Conservation (phyloP, 2,113 vertebrate species). For the Clarias macrocephalus region DNA sequence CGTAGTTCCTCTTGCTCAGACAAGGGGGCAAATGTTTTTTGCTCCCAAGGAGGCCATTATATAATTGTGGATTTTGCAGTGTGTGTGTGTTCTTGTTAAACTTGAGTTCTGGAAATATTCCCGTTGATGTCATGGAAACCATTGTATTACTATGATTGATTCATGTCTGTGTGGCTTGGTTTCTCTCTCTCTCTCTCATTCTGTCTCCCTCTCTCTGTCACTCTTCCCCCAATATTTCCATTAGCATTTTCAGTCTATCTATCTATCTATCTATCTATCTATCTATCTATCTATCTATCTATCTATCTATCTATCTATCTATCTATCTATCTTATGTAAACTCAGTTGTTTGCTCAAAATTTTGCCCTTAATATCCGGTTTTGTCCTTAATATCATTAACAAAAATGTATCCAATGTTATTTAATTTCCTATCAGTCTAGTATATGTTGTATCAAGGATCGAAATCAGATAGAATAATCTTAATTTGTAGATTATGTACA, state of each 20-base stretch:
- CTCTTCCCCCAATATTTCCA: neutral
- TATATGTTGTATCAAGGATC: neutral
- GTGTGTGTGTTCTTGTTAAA: conserved; percentile 51
- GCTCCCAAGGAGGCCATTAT: conserved; percentile 47
- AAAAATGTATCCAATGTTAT: neutral
- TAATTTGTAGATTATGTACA: too few relatives aligned
- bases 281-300: too few relatives aligned
- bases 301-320: too few relatives aligned
- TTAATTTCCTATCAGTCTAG: neutral
- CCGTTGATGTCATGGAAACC: conserved; percentile 99
- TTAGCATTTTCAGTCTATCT: neutral
- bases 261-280: too few relatives aligned
- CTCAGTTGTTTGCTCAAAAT: neutral
- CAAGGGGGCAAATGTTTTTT: conserved; percentile 63
- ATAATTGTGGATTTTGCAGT: neutral
- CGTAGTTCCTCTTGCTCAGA: conserved; percentile 60
- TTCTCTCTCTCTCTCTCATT: neutral
- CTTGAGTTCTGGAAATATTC: conserved; percentile 91
- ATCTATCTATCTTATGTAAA: neutral
- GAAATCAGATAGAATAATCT: neutral
- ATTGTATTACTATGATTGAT: conserved; percentile 94
- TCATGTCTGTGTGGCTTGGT: conserved; percentile 85
- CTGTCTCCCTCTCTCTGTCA: too few relatives aligned
- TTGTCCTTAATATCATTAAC: neutral
- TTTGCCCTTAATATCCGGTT: too few relatives aligned